Percentiles rank a stretch among this genome's conserved stretches.
Conservation (phyloP, 1,140 invertebrate species). For the Wasmannia auropunctata region DNA sequence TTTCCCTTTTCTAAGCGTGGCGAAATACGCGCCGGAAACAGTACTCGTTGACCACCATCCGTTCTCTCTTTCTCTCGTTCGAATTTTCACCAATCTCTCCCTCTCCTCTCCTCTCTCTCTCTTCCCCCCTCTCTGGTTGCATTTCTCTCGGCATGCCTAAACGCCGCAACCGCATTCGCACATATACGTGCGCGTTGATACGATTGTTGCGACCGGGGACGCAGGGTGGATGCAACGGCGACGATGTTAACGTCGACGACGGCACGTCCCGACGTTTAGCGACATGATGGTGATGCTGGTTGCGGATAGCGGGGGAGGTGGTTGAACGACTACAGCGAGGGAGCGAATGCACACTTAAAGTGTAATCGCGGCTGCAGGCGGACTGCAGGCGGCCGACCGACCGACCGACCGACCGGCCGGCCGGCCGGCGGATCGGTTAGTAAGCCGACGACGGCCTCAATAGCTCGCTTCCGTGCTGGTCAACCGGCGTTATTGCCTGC, state of each 20-base stretch:
- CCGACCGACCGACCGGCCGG: slow-evolving; percentile 18
- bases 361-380: slow-evolving; percentile 71
- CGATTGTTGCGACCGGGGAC: slow-evolving; percentile 12
- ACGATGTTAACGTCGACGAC: slow-evolving; percentile 24
- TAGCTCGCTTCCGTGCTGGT: slow-evolving; percentile 72
- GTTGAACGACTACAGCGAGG: slow-evolving; percentile 21
- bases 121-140: neutral
- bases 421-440: slow-evolving; percentile 38
- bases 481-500: slow-evolving; percentile 66
- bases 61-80: slow-evolving; percentile 5
- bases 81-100: slow-evolving; percentile 9
- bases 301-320: neutral
- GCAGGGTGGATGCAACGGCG: neutral
- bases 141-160: slow-evolving; percentile 24
- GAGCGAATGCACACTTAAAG: slow-evolving; percentile 73
- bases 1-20: slow-evolving; percentile 6
- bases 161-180: slow-evolving; percentile 31
- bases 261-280: slow-evolving; percentile 46
- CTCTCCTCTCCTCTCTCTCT: neutral
- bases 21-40: slow-evolving; percentile 44
- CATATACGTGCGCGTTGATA: slow-evolving; percentile 4
- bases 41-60: slow-evolving; percentile 42
- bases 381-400: slow-evolving; percentile 57
- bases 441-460: slow-evolving; percentile 75
- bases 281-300: slow-evolving; percentile 9